A percentile compares a stretch with the other conserved stretches of the same genome.
These are phyloP conservation scores for Styela plicata DNA, from an alignment of 23 tunicate genomes.

Conservation along the genomic window DNA sequence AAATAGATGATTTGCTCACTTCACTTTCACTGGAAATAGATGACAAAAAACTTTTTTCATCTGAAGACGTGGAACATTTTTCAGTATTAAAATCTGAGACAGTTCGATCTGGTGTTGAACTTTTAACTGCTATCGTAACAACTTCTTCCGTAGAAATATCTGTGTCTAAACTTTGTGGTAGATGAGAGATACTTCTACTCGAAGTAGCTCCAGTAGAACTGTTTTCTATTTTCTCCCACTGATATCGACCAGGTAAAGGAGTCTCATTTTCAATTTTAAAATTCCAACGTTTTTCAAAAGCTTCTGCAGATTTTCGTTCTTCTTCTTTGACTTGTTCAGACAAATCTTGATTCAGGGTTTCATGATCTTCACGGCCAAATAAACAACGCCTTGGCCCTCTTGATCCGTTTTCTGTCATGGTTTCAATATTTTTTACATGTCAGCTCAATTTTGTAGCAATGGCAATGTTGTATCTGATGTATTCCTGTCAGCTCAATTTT, in stretches of 20 bases:
- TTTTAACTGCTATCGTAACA: background rate
- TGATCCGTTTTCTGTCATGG: constrained; percentile 59
- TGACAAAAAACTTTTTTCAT: background rate
- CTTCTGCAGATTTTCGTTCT: constrained; percentile 26
- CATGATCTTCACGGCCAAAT: constrained; percentile 49
- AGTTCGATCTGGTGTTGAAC: background rate
- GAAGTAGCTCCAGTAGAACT: background rate
- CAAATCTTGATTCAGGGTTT: constrained; percentile 24
- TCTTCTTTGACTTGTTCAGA: constrained; percentile 32
- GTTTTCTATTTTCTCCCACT: constrained; percentile 33
- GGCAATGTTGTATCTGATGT: background rate
- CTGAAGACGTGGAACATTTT: background rate
- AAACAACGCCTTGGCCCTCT: constrained; percentile 63
- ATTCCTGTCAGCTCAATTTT: background rate
- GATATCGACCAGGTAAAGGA: constrained; percentile 52
- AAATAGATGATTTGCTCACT: background rate
- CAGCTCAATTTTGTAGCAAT: background rate
- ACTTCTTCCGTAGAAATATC: background rate
- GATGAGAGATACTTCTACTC: constrained; percentile 7
- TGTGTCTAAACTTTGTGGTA: background rate
- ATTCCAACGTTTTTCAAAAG: constrained; percentile 56
- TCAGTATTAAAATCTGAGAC: background rate
- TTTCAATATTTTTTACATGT: constrained; percentile 8
- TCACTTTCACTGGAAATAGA: background rate
- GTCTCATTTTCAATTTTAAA: constrained; percentile 40